These are phyloP conservation scores for Pseudorhiza aurosa DNA, from an alignment of 30 jellyfish, hydroid and myxozoan genomes.

Conservation along the genomic window DNA sequence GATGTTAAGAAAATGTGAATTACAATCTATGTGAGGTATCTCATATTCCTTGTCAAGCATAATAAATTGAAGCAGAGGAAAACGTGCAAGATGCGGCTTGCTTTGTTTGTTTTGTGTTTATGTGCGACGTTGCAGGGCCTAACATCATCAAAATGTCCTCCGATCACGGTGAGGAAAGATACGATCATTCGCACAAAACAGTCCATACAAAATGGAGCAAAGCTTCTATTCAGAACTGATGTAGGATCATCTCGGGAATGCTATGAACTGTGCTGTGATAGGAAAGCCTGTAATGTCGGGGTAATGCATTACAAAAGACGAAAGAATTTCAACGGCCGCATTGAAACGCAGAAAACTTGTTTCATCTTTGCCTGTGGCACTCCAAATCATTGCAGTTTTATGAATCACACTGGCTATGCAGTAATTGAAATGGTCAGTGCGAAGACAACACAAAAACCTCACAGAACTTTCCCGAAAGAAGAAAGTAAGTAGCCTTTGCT, in stretches of 20 bases:
- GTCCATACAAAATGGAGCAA: slow-evolving; percentile 65
- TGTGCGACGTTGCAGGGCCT: slow-evolving; percentile 27
- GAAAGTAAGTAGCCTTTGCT: slow-evolving; percentile 11
- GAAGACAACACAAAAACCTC: background rate
- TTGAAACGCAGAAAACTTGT: slow-evolving; percentile 37
- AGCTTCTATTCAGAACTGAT: slow-evolving; percentile 42
- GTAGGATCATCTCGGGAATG: slow-evolving; percentile 77
- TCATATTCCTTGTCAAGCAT: no score
- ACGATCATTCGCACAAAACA: slow-evolving; percentile 75
- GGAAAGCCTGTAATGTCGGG: slow-evolving; percentile 55
- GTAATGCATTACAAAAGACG: slow-evolving; percentile 62
- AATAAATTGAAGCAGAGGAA: background rate
- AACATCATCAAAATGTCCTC: slow-evolving; percentile 61
- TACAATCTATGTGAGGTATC: no score
- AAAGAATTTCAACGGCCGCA: slow-evolving; percentile 13
- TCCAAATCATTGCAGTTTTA: slow-evolving; percentile 69
- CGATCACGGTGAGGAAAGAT: slow-evolving; percentile 57
- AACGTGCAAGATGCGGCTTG: background rate
- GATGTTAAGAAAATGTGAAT: no score
- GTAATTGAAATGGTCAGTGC: slow-evolving; percentile 52
- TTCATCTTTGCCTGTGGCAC: slow-evolving; percentile 70
- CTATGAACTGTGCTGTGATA: slow-evolving; percentile 67
- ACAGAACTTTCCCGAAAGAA: slow-evolving; percentile 29
- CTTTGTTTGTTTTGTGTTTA: background rate
- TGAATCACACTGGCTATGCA: slow-evolving; percentile 75